Evolutionary conservation across 2,797 vertebrate genomes (phyloP).

Genomic region (Poeciliopsis turneri): DNA sequence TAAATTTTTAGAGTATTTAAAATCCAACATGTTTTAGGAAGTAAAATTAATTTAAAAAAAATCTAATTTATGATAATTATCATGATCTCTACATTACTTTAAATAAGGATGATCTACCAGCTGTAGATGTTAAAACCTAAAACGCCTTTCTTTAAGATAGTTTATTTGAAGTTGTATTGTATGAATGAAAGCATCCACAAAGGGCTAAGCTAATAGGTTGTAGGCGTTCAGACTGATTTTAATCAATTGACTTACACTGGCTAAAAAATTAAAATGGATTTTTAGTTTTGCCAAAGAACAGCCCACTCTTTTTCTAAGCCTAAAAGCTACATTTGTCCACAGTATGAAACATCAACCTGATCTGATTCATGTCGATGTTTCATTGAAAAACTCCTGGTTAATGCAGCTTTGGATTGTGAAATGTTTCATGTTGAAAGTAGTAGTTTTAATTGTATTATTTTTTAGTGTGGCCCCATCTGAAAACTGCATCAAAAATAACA

Average conservation of each 20-base stretch:
- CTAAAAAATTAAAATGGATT: background rate
- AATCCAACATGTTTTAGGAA: background rate
- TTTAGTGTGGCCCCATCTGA: no score
- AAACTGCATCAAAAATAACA: no score
- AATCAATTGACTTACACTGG: background rate
- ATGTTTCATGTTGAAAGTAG: background rate
- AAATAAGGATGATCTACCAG: background rate
- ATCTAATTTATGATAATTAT: background rate
- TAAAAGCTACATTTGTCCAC: background rate
- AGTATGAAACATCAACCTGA: background rate
- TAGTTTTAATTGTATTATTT: no score
- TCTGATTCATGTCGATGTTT: background rate
- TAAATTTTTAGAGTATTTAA: background rate
- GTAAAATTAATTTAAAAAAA: background rate
- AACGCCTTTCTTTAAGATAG: background rate
- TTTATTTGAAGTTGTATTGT: background rate
- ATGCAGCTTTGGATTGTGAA: background rate
- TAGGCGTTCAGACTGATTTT: constrained; percentile 1
- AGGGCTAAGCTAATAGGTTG: background rate
- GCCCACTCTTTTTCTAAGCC: background rate
- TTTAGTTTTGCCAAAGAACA: background rate
- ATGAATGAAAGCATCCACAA: background rate
- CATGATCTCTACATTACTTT: background rate
- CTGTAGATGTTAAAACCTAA: background rate
- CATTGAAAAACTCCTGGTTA: background rate